Evolutionary conservation across 2,888 invertebrate species (phyloP), one percentile per base, ranked within the genome.

Genomic region (Lysandra bellargus): DNA sequence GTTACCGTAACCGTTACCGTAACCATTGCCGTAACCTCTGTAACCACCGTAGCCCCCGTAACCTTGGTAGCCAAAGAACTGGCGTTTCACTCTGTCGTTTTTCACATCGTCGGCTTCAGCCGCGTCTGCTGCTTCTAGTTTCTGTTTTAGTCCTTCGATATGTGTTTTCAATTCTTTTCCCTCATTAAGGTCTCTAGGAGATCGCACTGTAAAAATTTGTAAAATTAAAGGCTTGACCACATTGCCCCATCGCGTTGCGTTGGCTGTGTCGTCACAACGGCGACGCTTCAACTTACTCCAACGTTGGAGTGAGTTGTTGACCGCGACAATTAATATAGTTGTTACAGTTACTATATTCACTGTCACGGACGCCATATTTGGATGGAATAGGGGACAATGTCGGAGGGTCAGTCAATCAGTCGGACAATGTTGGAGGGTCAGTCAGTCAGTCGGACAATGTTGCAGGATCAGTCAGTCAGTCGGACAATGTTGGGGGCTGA

Each of bases 21-120:
- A 69, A 69, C 69, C 69, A 14, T 64, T 64, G 23, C 69, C 69
- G 69, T 37, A 37, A 33, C 69, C 69, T 69, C 69, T 37, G 37
- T 37, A 37, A 69, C 69, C 69, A 4, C 33, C 33, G 69, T 69
- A 69, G 23, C 69, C 12, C n/a, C 64, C 64, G n/a, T 64, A 64
- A 30, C 64, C 69, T 69, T 37, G 69, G 69, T 69, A 33, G 23
- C 69, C 33, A 1, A 17, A 69, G 14, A 37, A 69, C 69, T 69
- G 69, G 5, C 69, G 69, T 33, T 69, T 69, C 33, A 69, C 33
- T 37, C 23, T 69, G 33, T 33, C 64, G 30, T 30, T n/a, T 57
- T 57, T 9, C 30, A 64, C 23, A 3, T 64, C 30, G 3, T 12
- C 64, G 23, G 33, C 33, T 9, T 69, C 33, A 17, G 14, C 69